These are phyloP conservation scores for Anabacerthia variegaticeps DNA, from an alignment of 2,797 vertebrate species.

Conservation along the genomic window DNA sequence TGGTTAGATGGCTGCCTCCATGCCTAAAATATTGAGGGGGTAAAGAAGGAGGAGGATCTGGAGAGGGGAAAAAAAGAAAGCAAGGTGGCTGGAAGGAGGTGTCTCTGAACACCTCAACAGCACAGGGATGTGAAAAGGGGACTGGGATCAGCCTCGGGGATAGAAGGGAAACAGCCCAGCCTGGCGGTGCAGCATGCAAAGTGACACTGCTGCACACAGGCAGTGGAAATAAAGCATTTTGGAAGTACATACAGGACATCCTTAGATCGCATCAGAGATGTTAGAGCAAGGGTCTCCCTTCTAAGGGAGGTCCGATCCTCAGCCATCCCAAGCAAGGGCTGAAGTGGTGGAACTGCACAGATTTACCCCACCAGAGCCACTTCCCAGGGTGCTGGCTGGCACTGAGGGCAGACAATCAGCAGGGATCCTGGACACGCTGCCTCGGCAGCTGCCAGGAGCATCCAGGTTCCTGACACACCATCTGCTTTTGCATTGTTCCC, in stretches of 20 bases:
- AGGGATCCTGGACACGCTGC: not conserved
- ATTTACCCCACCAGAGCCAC: not conserved
- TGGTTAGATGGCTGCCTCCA: not conserved
- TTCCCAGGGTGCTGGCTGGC: not conserved
- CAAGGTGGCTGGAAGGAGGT: not conserved
- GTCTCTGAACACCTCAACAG: not conserved
- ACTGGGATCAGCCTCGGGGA: too few species aligned
- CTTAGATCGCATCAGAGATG: rapidly evolving
- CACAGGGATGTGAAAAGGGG: not conserved
- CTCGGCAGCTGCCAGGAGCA: not conserved
- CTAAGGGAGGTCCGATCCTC: rapidly evolving
- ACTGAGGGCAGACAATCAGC: rapidly evolving
- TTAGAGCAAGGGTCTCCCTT: not conserved
- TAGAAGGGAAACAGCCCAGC: not conserved
- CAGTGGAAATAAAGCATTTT: rapidly evolving
- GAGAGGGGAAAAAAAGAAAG: not conserved
- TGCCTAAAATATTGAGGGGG: rapidly evolving
- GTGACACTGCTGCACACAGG: not conserved
- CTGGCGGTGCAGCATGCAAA: not conserved
- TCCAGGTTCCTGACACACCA: not conserved
- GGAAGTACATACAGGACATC: not conserved
- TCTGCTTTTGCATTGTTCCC: not conserved
- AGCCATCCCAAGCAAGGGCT: not conserved
- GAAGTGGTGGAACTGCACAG: rapidly evolving
- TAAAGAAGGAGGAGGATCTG: not conserved